phyloP scores from a whole-genome alignment of 2,797 vertebrate genomes.

The Zenarchopterus dispar region DNA sequence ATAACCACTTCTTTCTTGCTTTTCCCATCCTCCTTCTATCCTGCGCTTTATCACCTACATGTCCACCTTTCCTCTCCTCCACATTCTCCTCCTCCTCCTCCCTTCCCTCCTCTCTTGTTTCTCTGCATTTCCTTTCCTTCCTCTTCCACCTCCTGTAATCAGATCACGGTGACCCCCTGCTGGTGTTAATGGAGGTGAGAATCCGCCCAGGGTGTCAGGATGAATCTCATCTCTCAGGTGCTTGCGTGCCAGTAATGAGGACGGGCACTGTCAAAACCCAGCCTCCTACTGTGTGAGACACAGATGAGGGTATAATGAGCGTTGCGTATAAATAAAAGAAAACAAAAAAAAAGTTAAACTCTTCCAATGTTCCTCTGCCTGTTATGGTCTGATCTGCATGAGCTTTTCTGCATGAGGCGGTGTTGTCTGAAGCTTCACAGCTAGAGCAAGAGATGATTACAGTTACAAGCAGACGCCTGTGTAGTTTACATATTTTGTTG shows the following conservation, averaged over 20 bases:
- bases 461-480: not conserved
- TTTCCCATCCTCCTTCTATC: constrained; percentile 26
- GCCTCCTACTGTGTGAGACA: constrained; percentile 66
- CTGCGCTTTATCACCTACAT: constrained; percentile 45
- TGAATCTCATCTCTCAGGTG: constrained; percentile 83
- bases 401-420: constrained; percentile 35
- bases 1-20: constrained; percentile 18
- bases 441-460: constrained; percentile 26
- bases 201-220: constrained; percentile 79
- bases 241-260: constrained; percentile 80
- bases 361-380: constrained; percentile 62
- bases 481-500: constrained; percentile 4
- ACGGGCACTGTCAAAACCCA: constrained; percentile 74
- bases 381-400: constrained; percentile 55
- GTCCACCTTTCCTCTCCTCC: constrained; percentile 16
- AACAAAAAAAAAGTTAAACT: constrained; percentile 51
- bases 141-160: constrained; percentile 72
- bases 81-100: constrained; percentile 3
- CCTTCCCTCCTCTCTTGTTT: constrained; percentile 52
- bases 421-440: constrained; percentile 26
- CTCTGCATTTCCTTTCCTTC: constrained; percentile 47
- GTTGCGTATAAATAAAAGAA: constrained; percentile 60
- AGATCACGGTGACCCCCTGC: constrained; percentile 77
- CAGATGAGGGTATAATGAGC: constrained; percentile 72
- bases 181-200: constrained; percentile 84